These are phyloP conservation scores for Toxostoma redivivum DNA, from an alignment of 2,113 vertebrate species.

Conservation along the genomic window DNA sequence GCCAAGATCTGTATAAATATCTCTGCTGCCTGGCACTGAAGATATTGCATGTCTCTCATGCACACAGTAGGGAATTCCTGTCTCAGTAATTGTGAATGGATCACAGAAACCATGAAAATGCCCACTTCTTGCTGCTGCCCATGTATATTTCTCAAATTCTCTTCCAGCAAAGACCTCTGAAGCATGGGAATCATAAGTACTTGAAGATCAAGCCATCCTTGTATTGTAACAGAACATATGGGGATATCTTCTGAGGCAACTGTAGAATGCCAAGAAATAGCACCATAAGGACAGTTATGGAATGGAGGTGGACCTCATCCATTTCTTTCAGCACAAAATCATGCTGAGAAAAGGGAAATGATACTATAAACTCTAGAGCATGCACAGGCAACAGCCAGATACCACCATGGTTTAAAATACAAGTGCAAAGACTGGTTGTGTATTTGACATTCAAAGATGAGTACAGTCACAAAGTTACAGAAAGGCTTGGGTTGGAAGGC, in stretches of 20 bases:
- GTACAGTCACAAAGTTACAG: not conserved
- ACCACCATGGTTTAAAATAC: not conserved
- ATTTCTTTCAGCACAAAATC: not conserved
- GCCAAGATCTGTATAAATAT: conserved; percentile 47
- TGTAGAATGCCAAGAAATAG: not conserved
- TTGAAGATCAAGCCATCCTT: not conserved
- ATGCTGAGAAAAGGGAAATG: not conserved
- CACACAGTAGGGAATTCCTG: conserved; percentile 41
- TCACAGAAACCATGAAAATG: conserved; percentile 10
- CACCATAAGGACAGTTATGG: not conserved
- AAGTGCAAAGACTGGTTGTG: not conserved
- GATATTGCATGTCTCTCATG: not conserved
- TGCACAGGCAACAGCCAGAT: not conserved
- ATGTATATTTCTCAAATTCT: not conserved
- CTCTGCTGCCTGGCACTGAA: conserved; percentile 21
- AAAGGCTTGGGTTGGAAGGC: not conserved
- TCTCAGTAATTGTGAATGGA: conserved; percentile 25
- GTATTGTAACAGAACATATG: not conserved
- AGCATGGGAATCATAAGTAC: not conserved
- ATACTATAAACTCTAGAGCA: not conserved
- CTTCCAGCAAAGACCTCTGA: not conserved
- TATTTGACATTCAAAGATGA: not conserved
- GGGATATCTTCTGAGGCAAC: not conserved
- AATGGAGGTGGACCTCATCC: not conserved
- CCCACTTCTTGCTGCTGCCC: not conserved